Base-by-base conservation (phyloP, 2,113 vertebrate genomes). In the Sander lucioperca region DNA sequence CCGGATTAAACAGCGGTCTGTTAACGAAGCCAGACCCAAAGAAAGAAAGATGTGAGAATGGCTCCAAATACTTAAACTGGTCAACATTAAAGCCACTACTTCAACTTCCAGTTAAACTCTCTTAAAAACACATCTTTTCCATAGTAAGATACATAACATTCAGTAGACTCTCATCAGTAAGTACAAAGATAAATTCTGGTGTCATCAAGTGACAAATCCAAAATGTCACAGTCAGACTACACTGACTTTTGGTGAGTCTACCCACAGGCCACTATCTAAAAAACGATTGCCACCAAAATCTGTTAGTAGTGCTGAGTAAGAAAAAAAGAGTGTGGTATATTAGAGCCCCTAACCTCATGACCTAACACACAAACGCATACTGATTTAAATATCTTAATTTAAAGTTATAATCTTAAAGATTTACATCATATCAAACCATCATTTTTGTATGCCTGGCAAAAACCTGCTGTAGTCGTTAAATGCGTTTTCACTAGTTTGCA, bases 1-100 rank as follows among this genome's bases (percentile, higher is more conserved):
- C 48, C 6, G 83, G 88, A 93, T 87, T 87, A 88, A 86, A 93
- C 87, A 79, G 74, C 10, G 18, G 77, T 11, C 48, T 62, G 84
- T 56, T 91, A 88, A 92, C 76, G 59, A 93, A 83, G 68, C 82
- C 73, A 25, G 13, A 45, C 12, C 62, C 27, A 27, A 53, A 48
- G n/a, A 81, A 53, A 77, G 48, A 43, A 59, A 80, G 62, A 84
- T 16, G 47, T 15, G 30, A 61, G 54, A 54, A 25, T 15, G 48
- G 14, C 16, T 18, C 54, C 27, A 63, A 21, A 53, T 69, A 23
- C 30, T 70, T 62, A 5, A 39, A 59, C 30, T 6, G 7, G 39
- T 59, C 30, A 25, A 25, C 4, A 83, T 16, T 77, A 36, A 68
- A 61, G 69, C 50, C 15, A 33, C 13, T 12, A 45, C 16, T 43